Percentiles rank a stretch among this genome's conserved stretches.
These are phyloP conservation scores for Hemibagrus guttatus DNA, from an alignment of 2,797 vertebrate genomes.

Conservation along the genomic window DNA sequence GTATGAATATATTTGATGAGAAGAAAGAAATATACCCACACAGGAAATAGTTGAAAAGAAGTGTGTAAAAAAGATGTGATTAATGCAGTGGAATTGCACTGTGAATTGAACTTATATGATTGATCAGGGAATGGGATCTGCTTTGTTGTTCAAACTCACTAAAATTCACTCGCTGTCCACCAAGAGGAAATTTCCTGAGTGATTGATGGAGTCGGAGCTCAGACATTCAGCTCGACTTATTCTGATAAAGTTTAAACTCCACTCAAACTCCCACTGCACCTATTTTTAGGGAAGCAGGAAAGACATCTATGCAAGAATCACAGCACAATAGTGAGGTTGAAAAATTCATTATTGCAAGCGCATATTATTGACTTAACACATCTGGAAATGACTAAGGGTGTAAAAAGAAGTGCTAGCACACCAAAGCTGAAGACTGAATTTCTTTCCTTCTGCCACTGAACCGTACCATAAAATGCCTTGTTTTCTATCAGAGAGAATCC, in stretches of 20 bases:
- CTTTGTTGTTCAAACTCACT: slow-evolving; percentile 36
- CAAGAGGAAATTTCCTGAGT: background rate
- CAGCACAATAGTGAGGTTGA: background rate
- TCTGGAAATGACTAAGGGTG: background rate
- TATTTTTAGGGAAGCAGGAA: background rate
- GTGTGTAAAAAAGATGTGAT: slow-evolving; percentile 23
- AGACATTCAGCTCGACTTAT: slow-evolving; percentile 13
- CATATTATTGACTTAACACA: background rate
- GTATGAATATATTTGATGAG: slow-evolving; percentile 21
- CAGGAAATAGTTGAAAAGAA: slow-evolving; percentile 19
- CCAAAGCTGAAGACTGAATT: background rate
- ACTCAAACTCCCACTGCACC: background rate
- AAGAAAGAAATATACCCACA: slow-evolving; percentile 22
- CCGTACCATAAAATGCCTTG: background rate
- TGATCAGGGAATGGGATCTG: slow-evolving; percentile 29
- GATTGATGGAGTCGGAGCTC: background rate
- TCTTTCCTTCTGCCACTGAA: background rate
- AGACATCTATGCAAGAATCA: background rate
- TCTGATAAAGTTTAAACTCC: slow-evolving; percentile 14
- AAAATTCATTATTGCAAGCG: background rate
- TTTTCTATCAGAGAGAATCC: background rate
- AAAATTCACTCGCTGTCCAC: background rate
- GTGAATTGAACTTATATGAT: slow-evolving; percentile 8
- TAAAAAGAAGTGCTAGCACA: background rate
- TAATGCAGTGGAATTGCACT: slow-evolving; percentile 10